Percentiles rank a stretch among this genome's conserved stretches.
These are phyloP conservation scores for Resseliella maxima DNA, from an alignment of 2,888 invertebrate species.

Conservation along the genomic window DNA sequence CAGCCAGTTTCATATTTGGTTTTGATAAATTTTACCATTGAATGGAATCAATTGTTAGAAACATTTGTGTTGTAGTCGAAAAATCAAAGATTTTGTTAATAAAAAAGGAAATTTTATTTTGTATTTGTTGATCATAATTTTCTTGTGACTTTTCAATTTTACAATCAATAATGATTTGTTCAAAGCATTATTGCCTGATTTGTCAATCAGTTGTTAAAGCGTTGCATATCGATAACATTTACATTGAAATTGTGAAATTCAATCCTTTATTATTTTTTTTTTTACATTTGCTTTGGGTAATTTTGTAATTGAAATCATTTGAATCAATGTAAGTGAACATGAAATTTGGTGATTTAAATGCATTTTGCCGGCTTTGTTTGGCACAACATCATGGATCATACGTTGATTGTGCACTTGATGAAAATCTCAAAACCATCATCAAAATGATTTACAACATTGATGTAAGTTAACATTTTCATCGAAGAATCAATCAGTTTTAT, in stretches of 20 bases:
- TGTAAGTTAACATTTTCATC: background rate
- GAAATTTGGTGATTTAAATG: background rate
- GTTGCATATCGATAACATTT: no score
- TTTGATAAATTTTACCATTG: background rate
- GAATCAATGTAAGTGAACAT: background rate
- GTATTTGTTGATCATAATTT: background rate
- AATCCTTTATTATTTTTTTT: background rate
- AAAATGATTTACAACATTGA: constrained; percentile 39
- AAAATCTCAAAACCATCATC: background rate
- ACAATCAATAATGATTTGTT: background rate
- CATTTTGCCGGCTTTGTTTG: constrained; percentile 12
- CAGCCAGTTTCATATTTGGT: background rate
- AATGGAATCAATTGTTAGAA: background rate
- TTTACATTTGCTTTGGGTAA: no score
- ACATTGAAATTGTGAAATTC: background rate
- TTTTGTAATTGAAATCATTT: background rate
- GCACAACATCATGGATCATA: background rate
- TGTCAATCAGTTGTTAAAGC: background rate
- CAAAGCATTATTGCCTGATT: background rate
- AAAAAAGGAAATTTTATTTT: constrained; percentile 10
- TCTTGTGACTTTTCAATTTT: no score
- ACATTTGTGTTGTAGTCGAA: background rate
- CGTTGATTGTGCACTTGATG: constrained; percentile 23
- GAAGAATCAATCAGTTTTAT: background rate
- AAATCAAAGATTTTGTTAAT: background rate